Conservation (phyloP, 2,888 invertebrate species). For the Elysia crispata region DNA sequence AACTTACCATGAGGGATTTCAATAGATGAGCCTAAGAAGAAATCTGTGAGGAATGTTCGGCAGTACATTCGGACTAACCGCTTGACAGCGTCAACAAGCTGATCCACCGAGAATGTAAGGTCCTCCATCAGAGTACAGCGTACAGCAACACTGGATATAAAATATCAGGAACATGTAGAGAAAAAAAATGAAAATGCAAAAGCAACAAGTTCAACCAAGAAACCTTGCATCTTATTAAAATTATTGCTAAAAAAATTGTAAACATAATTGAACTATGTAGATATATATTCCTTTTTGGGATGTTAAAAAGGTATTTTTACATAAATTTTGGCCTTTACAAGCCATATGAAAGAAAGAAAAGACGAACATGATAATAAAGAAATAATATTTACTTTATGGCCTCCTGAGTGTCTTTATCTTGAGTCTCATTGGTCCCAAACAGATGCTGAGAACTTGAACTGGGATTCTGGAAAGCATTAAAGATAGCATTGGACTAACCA, state of each 20-base stretch:
- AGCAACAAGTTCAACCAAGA: too few relatives aligned
- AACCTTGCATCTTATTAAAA: too few relatives aligned
- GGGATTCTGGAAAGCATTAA: constrained; percentile 51
- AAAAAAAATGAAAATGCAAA: too few relatives aligned
- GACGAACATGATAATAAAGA: too few relatives aligned
- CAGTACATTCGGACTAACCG: constrained; percentile 91
- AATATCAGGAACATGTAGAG: too few relatives aligned
- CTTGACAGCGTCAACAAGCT: constrained; percentile 83
- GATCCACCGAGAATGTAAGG: constrained; percentile 77
- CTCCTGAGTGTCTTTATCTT: constrained; percentile 53
- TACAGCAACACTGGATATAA: constrained; percentile 54
- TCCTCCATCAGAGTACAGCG: constrained; percentile 66
- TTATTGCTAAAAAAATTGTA: too few relatives aligned
- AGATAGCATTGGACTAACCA: too few relatives aligned
- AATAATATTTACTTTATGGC: constrained; percentile 52
- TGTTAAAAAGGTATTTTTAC: too few relatives aligned
- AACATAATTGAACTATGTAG: too few relatives aligned
- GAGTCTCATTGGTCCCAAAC: constrained; percentile 25
- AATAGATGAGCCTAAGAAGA: constrained; percentile 63
- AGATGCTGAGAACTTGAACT: constrained; percentile 38
- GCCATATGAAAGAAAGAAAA: too few relatives aligned
- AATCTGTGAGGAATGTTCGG: constrained; percentile 84
- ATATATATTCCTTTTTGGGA: too few relatives aligned
- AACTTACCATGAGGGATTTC: constrained; percentile 55
- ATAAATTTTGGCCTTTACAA: too few relatives aligned